phyloP scores from a whole-genome alignment of 1,140 invertebrate species.

The Paraescarpia echinospica region DNA sequence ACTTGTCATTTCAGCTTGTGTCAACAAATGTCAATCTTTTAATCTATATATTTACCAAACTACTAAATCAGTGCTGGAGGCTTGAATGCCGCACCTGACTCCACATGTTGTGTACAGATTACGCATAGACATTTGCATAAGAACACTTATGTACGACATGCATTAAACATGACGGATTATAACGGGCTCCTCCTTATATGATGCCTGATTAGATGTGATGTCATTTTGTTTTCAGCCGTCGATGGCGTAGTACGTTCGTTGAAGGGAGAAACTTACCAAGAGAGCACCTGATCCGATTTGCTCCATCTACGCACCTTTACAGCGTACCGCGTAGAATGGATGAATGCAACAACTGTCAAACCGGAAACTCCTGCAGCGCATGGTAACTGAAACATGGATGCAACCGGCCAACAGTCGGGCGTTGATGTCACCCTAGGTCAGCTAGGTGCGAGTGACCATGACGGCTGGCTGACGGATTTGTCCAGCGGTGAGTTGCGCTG shows the following conservation, averaged over 20 bases:
- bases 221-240: not conserved
- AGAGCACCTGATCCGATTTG: no score
- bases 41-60: not conserved
- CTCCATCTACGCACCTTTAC: no score
- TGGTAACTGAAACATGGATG: not conserved
- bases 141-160: not conserved
- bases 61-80: not conserved
- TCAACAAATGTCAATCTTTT: no score
- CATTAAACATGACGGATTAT: not conserved
- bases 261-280: no score
- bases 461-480: not conserved
- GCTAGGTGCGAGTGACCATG: not conserved
- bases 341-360: not conserved
- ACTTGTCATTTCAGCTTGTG: no score
- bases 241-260: not conserved
- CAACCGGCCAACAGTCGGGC: not conserved
- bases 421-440: not conserved
- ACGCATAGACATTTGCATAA: not conserved
- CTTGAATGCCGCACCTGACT: not conserved
- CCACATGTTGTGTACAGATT: not conserved
- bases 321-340: no score
- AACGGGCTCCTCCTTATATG: not conserved
- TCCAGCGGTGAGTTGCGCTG: not conserved
- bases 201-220: not conserved
- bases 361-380: not conserved